Evolutionary conservation across 2,113 vertebrate species (phyloP), one percentile per base, ranked within the genome.

Genomic region (Podarcis cretensis): DNA sequence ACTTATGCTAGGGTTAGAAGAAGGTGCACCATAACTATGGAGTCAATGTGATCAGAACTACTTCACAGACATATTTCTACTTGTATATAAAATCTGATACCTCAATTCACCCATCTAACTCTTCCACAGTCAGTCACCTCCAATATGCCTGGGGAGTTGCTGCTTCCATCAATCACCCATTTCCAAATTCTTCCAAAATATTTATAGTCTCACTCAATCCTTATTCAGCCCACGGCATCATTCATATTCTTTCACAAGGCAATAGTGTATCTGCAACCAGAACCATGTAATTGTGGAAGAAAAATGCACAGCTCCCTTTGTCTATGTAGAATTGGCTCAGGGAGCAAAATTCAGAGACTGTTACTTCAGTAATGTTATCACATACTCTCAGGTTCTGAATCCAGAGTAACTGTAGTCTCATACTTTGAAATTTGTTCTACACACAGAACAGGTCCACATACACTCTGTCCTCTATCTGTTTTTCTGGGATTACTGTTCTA

Each of bases 401-500:
- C 9, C 27, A 84, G 30, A 54, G 30, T 48, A 71, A 32, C 30
- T 10, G 18, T 32, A 73, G 69, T 30, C 40, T 54, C 18, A 21
- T 40, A 48, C 82, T 37, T 37, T 37, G 37, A 7, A 16, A 71
- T 74, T 73, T 10, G 7, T 25, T 54, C 32, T 35, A 57, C 25
- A n/a, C 4, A 21, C 68, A 57, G 68, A 84, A 84, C 9, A 74
- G 43, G 32, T 57, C 54, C 7, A 32, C 43, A 71, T 40, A 35
- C 6, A 32, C 40, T 43, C 32, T 23, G 27, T 5, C 23, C 76
- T 78, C 23, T 78, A 23, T 10, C 2, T 0, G 6, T 3, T 25
- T 1, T 0, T 7, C 1, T 2, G 10, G 18, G 18, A 43, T 0
- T 32, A 25, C 43, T 48, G n/a, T 48, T 18, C 32, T 10, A 54